Evolutionary conservation across 2,113 vertebrate species (phyloP).

Genomic region (Poicephalus meyeri): DNA sequence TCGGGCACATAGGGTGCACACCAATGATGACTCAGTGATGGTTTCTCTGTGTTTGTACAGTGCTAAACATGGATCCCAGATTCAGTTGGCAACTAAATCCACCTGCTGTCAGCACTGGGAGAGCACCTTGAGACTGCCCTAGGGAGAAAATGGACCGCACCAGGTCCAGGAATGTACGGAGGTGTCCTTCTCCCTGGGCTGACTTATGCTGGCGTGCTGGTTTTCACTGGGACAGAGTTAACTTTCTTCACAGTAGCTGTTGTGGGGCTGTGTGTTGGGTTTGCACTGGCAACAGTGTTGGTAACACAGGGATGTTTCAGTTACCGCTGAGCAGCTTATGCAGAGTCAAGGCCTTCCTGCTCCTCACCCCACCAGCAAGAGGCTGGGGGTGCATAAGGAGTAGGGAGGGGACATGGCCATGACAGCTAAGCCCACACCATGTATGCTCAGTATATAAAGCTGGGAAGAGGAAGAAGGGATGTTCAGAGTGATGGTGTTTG

Average conservation of each 20-base stretch:
- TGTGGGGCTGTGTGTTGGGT: neutral
- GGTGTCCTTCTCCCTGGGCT: neutral
- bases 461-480: neutral
- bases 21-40: fast-evolving
- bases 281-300: neutral
- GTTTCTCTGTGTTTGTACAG: neutral
- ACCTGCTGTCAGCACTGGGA: neutral
- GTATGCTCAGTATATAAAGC: neutral
- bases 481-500: neutral
- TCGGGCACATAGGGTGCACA: neutral
- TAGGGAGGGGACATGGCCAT: neutral
- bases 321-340: neutral
- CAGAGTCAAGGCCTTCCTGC: neutral
- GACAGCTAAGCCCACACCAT: neutral
- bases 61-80: neutral
- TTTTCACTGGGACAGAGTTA: neutral
- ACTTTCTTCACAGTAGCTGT: neutral
- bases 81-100: neutral
- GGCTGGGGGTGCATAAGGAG: neutral
- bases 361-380: neutral
- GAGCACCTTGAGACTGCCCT: neutral
- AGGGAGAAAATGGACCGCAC: neutral
- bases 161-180: neutral
- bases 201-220: neutral
- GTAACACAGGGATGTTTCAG: neutral